phyloP scores from a whole-genome alignment of 1,140 invertebrate genomes.

The Hetaerina americana region DNA sequence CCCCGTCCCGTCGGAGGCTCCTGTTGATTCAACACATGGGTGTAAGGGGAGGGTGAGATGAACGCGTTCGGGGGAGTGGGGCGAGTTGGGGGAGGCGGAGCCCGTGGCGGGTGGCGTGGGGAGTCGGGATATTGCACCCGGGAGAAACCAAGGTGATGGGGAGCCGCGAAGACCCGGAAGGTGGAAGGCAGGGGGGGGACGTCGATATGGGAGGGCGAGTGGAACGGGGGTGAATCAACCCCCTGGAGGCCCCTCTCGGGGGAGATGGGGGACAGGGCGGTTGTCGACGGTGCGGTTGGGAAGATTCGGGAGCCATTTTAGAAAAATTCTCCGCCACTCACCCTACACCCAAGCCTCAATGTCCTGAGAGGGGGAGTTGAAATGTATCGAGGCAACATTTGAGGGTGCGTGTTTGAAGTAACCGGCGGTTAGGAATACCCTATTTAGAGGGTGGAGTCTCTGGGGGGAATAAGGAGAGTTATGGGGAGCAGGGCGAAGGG shows the following conservation, averaged over 20 bases:
- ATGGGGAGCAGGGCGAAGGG: too few species aligned
- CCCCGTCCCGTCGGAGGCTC: background rate
- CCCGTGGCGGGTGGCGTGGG: background rate
- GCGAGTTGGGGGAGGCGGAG: background rate
- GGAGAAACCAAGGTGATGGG: too few species aligned
- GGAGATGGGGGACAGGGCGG: background rate
- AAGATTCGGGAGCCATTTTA: background rate
- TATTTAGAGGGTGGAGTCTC: too few species aligned
- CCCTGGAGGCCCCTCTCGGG: too few species aligned
- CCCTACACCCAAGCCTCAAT: too few species aligned
- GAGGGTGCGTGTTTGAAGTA: background rate
- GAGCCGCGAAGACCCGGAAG: too few species aligned
- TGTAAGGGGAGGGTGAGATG: background rate
- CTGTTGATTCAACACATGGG: background rate
- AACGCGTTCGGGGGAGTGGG: background rate
- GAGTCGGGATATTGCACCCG: too few species aligned
- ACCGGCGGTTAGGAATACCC: background rate
- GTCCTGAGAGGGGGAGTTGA: too few species aligned
- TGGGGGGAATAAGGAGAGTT: too few species aligned
- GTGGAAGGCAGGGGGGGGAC: background rate
- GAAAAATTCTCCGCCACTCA: background rate
- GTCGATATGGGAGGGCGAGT: background rate
- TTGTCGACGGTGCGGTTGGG: background rate
- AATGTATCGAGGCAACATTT: background rate
- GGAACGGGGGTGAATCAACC: too few species aligned